These are phyloP conservation scores for Bostrychus sinensis DNA, from an alignment of 2,113 vertebrate species.

Conservation along the genomic window DNA sequence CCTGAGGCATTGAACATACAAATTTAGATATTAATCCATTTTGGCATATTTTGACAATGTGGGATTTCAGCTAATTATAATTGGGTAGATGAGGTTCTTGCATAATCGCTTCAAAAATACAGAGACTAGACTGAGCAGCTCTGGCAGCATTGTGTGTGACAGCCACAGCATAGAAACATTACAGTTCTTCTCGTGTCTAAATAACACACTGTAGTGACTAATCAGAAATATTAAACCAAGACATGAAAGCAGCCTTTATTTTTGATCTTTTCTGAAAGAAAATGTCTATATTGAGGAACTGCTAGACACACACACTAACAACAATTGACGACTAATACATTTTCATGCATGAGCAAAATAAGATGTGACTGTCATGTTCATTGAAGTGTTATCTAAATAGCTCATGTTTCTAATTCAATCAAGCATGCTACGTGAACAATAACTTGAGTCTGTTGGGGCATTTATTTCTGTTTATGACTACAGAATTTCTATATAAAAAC, in stretches of 20 bases:
- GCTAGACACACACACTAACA: constrained; percentile 13
- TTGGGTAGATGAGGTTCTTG: constrained; percentile 33
- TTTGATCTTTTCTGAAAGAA: no score
- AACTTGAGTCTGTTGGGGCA: constrained; percentile 10
- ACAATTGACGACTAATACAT: constrained; percentile 27
- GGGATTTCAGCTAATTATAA: constrained; percentile 59
- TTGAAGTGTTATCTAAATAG: constrained; percentile 1
- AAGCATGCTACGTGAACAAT: constrained; percentile 2
- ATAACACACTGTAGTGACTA: constrained; percentile 26
- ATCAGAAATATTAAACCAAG: constrained; percentile 21
- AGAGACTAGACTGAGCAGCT: constrained; percentile 21
- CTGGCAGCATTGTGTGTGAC: constrained; percentile 10
- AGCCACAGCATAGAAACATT: constrained; percentile 6
- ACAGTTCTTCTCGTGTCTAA: constrained; percentile 17
- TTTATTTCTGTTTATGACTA: not conserved
- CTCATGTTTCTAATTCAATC: constrained; percentile 6
- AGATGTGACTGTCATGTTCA: constrained; percentile 9
- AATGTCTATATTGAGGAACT: constrained; percentile 41
- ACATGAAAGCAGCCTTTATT: constrained; percentile 38
- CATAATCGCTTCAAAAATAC: constrained; percentile 19
- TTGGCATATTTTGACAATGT: constrained; percentile 64
- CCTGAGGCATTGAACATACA: constrained; percentile 52
- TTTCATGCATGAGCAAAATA: constrained; percentile 4
- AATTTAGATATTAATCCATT: constrained; percentile 62
- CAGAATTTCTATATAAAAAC: not conserved